Percentiles rank a stretch among this genome's conserved stretches.
Conservation (phyloP, 2,888 invertebrate species). For the Steinernema scapterisci region DNA sequence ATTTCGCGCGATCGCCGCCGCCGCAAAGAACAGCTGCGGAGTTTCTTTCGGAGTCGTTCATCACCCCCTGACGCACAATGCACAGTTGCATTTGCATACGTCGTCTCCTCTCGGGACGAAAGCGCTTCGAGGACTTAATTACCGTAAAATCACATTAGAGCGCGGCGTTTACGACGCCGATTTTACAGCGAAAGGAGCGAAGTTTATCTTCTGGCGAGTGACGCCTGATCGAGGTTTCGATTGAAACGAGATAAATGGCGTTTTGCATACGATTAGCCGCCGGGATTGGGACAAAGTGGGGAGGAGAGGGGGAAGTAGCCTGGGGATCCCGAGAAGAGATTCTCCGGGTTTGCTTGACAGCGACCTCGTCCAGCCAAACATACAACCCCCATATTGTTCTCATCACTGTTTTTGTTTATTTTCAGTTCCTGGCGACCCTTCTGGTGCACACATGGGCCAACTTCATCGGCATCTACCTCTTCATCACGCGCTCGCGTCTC, state of each 20-base stretch:
- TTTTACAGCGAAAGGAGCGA: conserved; percentile 1
- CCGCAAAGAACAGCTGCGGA: conserved; percentile 25
- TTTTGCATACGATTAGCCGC: not conserved
- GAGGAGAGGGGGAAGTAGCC: no score
- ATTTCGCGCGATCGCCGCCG: not conserved
- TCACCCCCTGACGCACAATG: not conserved
- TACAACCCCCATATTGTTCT: no score
- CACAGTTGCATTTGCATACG: conserved; percentile 2
- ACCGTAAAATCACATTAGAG: conserved; percentile 26
- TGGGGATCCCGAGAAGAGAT: no score
- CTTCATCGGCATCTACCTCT: conserved; percentile 61
- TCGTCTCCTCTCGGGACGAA: not conserved
- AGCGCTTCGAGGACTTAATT: conserved; percentile 17
- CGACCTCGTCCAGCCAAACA: no score
- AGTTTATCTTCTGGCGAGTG: not conserved
- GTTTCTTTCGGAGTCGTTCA: not conserved
- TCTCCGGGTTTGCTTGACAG: not conserved
- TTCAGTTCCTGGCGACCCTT: conserved; percentile 60
- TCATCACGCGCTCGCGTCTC: conserved; percentile 51
- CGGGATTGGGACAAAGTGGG: not conserved
- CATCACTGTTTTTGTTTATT: not conserved
- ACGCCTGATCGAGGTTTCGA: not conserved
- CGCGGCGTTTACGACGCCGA: conserved; percentile 20
- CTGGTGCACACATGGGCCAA: conserved; percentile 63
- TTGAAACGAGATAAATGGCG: not conserved